phyloP scores from a whole-genome alignment of 2,113 vertebrate genomes.

The Equus przewalskii region DNA sequence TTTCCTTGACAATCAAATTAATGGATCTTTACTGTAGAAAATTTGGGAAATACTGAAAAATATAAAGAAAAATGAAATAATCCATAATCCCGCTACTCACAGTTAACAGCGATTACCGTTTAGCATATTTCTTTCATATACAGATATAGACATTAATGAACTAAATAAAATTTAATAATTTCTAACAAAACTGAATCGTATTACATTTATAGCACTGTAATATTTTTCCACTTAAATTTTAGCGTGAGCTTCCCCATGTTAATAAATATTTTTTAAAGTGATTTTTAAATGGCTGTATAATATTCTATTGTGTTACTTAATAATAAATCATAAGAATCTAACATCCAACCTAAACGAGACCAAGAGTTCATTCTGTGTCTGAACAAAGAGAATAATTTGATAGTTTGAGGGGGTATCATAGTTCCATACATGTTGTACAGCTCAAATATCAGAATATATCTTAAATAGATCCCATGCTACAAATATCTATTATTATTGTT shows the following conservation, averaged over 20 bases:
- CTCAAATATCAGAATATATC: conserved; percentile 16
- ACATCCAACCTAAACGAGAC: not conserved
- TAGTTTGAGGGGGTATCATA: not conserved
- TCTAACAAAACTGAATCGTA: conserved; percentile 1
- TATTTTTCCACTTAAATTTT: conserved; percentile 23
- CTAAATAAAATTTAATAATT: conserved; percentile 49
- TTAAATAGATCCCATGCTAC: not conserved
- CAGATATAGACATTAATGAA: not conserved
- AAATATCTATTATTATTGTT: not conserved
- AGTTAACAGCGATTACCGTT: not conserved
- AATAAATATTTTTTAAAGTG: conserved; percentile 27
- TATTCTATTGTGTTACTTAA: not conserved
- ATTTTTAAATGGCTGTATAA: not conserved
- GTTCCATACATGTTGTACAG: not conserved
- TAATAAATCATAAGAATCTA: not conserved
- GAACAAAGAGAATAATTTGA: not conserved
- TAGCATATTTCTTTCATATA: not conserved
- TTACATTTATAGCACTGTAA: not conserved
- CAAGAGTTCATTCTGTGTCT: not conserved
- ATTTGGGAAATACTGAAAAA: not conserved
- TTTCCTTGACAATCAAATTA: conserved; percentile 37
- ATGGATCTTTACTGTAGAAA: not conserved
- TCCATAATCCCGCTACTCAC: not conserved
- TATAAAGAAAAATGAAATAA: conserved; percentile 41
- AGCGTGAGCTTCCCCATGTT: not conserved